A percentile compares a stretch with the other conserved stretches of the same genome.
phyloP scores from a whole-genome alignment of 2,113 vertebrate genomes.

The Steatornis caripensis region DNA sequence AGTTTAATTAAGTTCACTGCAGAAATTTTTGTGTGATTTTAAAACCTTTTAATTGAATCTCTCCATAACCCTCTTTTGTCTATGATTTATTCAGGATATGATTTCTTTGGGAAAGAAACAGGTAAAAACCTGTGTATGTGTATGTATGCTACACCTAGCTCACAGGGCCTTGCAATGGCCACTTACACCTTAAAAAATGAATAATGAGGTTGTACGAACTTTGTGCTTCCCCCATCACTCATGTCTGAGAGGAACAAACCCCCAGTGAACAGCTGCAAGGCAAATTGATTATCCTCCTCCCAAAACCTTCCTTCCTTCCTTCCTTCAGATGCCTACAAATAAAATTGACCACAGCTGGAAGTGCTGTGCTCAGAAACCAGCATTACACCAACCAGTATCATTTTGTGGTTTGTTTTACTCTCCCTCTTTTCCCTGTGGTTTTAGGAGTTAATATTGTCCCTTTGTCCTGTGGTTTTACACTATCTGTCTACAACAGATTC shows the following conservation, averaged over 20 bases:
- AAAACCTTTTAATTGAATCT: neutral
- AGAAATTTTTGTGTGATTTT: neutral
- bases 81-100: neutral
- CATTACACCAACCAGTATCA: neutral
- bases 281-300: neutral
- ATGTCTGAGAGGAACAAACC: neutral
- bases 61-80: neutral
- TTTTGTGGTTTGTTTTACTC: accelerated
- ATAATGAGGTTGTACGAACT: neutral
- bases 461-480: neutral
- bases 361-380: neutral
- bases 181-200: neutral
- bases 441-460: neutral
- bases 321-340: neutral
- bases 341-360: neutral
- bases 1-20: neutral
- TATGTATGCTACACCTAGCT: neutral
- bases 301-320: neutral
- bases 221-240: neutral
- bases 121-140: accelerated
- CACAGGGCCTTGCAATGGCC: neutral
- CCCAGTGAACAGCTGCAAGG: neutral
- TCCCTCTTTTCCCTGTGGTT: neutral
- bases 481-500: neutral
- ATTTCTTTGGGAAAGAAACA: neutral